Base-by-base conservation (phyloP, 2,113 vertebrate genomes). In the Microcebus jonahi region DNA sequence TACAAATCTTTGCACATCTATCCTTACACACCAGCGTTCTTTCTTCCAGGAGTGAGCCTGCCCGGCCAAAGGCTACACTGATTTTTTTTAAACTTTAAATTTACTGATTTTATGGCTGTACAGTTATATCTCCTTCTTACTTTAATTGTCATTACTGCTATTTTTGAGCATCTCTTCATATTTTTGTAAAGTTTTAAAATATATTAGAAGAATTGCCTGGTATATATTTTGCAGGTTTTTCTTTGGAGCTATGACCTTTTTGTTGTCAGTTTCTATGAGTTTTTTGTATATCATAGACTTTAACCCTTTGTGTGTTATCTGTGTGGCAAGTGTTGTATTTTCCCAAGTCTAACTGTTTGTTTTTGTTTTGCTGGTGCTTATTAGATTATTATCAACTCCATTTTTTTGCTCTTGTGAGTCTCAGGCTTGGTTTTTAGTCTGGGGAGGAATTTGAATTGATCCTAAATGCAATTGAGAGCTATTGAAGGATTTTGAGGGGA, bases 1-100 rank as follows among this genome's bases (percentile, higher is more conserved):
- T 71, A 15, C 25, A 29, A 0, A 20, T 39, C 15, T 20, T 31
- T 27, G 0, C 4, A 1, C 10, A 20, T 45, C 15, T 42, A 1
- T 67, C 34, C 13, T 29, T 21, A 14, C 1, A 11, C 31, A 63
- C 42, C 31, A 21, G 42, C 15, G 34, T 63, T 63, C 65, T 67
- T 87, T 84, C 27, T 67, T 55, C 84, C 71, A 67, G 39, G 71
- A 73, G 48, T 57, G 68, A 85, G 34, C 45, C 55, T 77, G 55
- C 36, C 57, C 34, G 20, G n/a, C 39, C 85, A 75, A 50, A 67
- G 34, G 14, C 12, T 68, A 85, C 31, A 20, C 31, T 65, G 29
- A 61, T 42, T 42, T 42, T 42, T 53, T 73, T 79, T 76, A 89
- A 67, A 85, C 34, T 59, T 81, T 27, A 92, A 79, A 39, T 92